Base-by-base conservation (phyloP, 2,113 vertebrate genomes). In the Agapornis roseicollis region DNA sequence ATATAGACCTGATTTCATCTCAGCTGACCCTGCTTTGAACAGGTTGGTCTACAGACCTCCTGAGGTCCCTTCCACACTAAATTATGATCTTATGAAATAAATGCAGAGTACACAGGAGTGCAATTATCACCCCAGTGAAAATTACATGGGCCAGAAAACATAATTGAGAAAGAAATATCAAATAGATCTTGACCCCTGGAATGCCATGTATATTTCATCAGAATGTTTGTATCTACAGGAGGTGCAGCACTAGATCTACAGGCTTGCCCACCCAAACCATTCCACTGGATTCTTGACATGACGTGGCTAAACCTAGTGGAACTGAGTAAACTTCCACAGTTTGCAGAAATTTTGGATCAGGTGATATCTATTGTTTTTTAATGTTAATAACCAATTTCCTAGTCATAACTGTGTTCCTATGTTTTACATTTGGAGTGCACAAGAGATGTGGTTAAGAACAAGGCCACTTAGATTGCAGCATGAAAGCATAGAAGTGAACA, bases 221-320 rank as follows among this genome's bases (percentile, higher is more conserved):
- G 29, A 63, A 49, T 66, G 20, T 33, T 27, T 61, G 41, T 77
- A 68, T 90, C 44, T 73, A 35, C 71, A 98, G 98, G 98, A 23
- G 98, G 98, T 65, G 98, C 98, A 33, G 98, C 98, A 16, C n/a
- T 98, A 81, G 98, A 98, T 84, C 96, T 98, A 82, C 98, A 98
- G 92, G 96, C 98, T 88, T 98, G 98, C 78, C 98, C 98, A 66
- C 96, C 97, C 37, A 98, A 98, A 77, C 98, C 97, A 0, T 97
- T 96, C 47, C 92, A 93, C 37, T 98, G 98, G 98, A 98, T 98
- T 91, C 98, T 98, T 33, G 98, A 98, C 46, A 96, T 97, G 96
- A 95, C 94, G 13, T 98, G 98, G 98, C 92, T 98, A 77, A 98
- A 98, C 82, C 90, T 98, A 7, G 98, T 98, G 46, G 98, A 98